These are phyloP conservation scores for Synergus itoensis DNA, from an alignment of 2,888 invertebrate species.

Conservation along the genomic window DNA sequence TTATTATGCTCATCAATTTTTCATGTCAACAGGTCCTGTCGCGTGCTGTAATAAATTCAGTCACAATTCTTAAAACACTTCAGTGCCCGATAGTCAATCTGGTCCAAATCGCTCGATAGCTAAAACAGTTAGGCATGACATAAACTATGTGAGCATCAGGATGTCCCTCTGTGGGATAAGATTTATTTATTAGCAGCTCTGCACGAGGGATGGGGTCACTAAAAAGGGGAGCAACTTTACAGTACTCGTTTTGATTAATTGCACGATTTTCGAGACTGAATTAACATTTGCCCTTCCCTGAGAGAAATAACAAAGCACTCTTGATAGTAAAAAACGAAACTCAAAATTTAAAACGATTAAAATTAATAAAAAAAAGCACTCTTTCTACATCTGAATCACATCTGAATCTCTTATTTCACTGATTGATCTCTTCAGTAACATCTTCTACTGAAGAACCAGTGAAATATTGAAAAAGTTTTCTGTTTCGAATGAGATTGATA, in stretches of 20 bases:
- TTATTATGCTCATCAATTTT: background rate
- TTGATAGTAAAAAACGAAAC: background rate
- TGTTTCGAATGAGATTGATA: background rate
- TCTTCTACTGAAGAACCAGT: background rate
- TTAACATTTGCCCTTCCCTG: slow-evolving; percentile 30
- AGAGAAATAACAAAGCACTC: background rate
- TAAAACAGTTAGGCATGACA: slow-evolving; percentile 26
- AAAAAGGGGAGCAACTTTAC: slow-evolving; percentile 65
- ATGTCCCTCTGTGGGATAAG: slow-evolving; percentile 62
- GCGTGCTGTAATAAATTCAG: background rate
- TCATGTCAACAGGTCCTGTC: slow-evolving; percentile 15
- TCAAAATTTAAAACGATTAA: background rate
- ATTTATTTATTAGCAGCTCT: slow-evolving; percentile 70
- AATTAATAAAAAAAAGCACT: background rate
- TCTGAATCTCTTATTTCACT: background rate
- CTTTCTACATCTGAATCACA: too few species aligned
- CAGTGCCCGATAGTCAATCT: slow-evolving; percentile 19
- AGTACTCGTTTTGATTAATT: slow-evolving; percentile 69
- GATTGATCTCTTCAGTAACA: too few species aligned
- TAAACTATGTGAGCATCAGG: slow-evolving; percentile 46
- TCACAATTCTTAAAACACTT: slow-evolving; percentile 8
- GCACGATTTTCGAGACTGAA: slow-evolving; percentile 58
- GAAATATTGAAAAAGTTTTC: background rate
- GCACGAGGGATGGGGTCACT: slow-evolving; percentile 62
- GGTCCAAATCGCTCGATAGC: slow-evolving; percentile 27